Base-by-base conservation (phyloP, 2,113 vertebrate genomes). In the Paramormyrops kingsleyae region DNA sequence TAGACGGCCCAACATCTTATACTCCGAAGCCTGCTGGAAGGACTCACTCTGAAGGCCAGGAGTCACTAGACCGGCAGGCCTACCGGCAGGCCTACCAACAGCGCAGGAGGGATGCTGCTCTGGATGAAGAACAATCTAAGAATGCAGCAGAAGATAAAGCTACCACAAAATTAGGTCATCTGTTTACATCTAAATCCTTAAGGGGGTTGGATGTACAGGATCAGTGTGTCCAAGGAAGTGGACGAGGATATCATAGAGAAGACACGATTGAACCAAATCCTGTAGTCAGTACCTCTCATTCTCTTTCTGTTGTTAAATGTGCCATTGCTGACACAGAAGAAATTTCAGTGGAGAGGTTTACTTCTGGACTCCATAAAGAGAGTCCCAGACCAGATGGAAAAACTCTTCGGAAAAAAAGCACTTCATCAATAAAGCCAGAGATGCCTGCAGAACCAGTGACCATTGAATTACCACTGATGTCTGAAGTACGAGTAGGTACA, bases 41-140 rank as follows among this genome's bases (percentile, higher is more conserved):
- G 83, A 21, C 47, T 52, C 91, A 93, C 47, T 91, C 1, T 44
- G 95, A 92, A 89, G 95, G 91, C 91, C 95, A 93, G 49, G 95
- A 94, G 90, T 92, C 93, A 42, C 35, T 88, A 87, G 88, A 96
- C 17, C 96, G 96, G 15, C 95, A 95, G 49, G 95, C 92, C 21
- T 98, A 96, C 17, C 96, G 96, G 15, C 95, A 95, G 49, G 95
- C 92, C 21, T 98, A 98, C 88, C 97, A 97, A 66, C 94, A 96
- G 91, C 97, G 93, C 91, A 96, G 94, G 89, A 92, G 90, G 83
- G 92, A 90, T 39, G 77, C 91, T 5, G 92, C 87, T 66, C 94
- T 90, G 12, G 93, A 93, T 44, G 83, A 39, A 39, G 86, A 35
- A 83, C 89, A 91, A 85, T 88, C 88, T 50, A 93, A 95, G 15